Conservation (phyloP, 2,797 vertebrate genomes). For the Pelochelys cantorii region DNA sequence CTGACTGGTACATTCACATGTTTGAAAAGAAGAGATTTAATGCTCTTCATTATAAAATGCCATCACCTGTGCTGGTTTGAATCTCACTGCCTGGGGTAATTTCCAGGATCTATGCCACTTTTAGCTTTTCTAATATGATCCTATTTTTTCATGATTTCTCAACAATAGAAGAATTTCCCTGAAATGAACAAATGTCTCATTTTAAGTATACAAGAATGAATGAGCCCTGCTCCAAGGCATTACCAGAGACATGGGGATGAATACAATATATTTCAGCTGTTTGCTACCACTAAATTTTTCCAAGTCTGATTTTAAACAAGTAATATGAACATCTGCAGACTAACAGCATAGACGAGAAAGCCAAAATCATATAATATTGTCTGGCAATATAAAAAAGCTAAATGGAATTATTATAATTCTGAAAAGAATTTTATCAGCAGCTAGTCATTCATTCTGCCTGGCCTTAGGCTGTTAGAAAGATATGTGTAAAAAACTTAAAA, state of each 20-base stretch:
- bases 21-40: background rate
- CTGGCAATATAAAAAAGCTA: slow-evolving; percentile 6
- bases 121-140: background rate
- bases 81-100: background rate
- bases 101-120: background rate
- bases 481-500: background rate
- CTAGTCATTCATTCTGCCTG: background rate
- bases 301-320: slow-evolving; percentile 22
- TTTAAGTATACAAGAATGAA: slow-evolving; percentile 7
- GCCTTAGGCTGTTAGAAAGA: background rate
- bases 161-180: background rate
- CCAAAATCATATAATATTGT: slow-evolving; percentile 7
- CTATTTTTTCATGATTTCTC: background rate
- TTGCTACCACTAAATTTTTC: background rate
- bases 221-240: background rate
- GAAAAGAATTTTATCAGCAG: slow-evolving; percentile 19
- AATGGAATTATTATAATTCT: background rate
- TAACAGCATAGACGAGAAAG: slow-evolving; percentile 4
- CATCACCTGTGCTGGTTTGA: background rate
- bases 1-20: background rate
- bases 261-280: background rate
- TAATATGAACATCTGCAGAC: slow-evolving; percentile 18
- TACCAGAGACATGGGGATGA: background rate
- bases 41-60: background rate
- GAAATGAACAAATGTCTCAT: background rate